Evolutionary conservation across 2,797 vertebrate species (phyloP).

Genomic region (Calcarius lapponicus): DNA sequence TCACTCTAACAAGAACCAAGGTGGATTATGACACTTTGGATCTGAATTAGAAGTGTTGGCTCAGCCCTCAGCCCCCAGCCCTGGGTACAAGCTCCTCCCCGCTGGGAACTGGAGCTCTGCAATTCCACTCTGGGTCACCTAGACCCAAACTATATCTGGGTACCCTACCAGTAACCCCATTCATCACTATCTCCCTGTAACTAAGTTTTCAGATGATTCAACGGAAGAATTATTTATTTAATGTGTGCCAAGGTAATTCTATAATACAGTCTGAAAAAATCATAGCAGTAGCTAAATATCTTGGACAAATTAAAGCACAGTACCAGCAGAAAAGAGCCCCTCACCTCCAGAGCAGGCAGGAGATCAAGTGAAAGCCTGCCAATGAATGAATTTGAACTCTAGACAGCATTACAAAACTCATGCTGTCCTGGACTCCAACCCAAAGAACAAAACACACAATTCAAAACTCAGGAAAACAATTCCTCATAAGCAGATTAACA

Average conservation of each 20-base stretch:
- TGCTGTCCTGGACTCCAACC: not conserved
- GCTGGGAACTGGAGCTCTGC: not conserved
- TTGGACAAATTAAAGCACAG: not conserved
- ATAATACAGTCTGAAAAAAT: not conserved
- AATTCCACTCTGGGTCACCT: not conserved
- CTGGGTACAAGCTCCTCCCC: not conserved
- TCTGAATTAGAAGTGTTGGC: not conserved
- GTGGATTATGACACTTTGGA: not conserved
- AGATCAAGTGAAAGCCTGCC: not conserved
- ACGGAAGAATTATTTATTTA: not conserved
- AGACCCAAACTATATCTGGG: not conserved
- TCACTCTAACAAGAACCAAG: not conserved
- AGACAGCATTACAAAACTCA: not conserved
- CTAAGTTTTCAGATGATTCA: not conserved
- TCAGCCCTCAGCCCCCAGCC: not conserved
- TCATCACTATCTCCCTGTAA: not conserved
- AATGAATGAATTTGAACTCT: not conserved
- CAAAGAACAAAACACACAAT: not conserved
- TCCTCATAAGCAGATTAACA: not conserved
- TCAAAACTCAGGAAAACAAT: not conserved
- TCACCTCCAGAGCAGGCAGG: not conserved
- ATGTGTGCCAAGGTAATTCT: not conserved
- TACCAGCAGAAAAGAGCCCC: not conserved
- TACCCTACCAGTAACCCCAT: not conserved
- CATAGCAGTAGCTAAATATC: not conserved